Conservation (phyloP, 2,888 invertebrate species). For the Callyntrura sp. region DNA sequence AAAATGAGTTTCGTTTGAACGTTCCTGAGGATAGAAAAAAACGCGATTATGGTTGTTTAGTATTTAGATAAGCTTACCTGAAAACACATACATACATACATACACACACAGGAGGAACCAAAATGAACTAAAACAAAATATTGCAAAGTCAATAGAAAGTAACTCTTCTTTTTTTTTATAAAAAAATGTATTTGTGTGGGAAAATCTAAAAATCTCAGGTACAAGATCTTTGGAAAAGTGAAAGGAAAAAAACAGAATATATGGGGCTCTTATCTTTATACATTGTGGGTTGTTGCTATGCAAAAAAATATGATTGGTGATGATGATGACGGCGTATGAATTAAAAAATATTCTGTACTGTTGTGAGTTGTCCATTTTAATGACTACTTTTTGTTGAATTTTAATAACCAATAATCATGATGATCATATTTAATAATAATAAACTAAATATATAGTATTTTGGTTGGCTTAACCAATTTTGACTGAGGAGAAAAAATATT, state of each 20-base stretch:
- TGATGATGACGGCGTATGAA: not conserved
- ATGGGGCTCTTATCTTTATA: not conserved
- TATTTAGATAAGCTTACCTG: too few species aligned
- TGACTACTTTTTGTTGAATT: too few species aligned
- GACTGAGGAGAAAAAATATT: slow-evolving; percentile 21
- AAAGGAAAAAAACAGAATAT: not conserved
- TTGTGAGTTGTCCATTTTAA: not conserved
- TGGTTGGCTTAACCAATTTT: slow-evolving; percentile 18
- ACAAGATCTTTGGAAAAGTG: slow-evolving; percentile 3
- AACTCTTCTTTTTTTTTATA: too few species aligned
- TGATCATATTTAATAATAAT: not conserved
- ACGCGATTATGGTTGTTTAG: too few species aligned
- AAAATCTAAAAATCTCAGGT: slow-evolving; percentile 1
- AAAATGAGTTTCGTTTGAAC: too few species aligned
- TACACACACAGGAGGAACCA: not conserved
- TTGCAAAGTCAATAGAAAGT: not conserved
- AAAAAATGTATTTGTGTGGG: not conserved
- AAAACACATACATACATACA: not conserved
- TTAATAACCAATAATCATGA: not conserved
- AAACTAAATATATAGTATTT: slow-evolving; percentile 2
- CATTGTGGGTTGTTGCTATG: not conserved
- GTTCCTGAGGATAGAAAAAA: too few species aligned
- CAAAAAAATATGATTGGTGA: not conserved
- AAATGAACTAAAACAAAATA: not conserved
- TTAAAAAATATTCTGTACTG: not conserved